These are phyloP conservation scores for Synaphobranchus kaupii DNA, from an alignment of 2,797 vertebrate genomes.

Conservation along the genomic window DNA sequence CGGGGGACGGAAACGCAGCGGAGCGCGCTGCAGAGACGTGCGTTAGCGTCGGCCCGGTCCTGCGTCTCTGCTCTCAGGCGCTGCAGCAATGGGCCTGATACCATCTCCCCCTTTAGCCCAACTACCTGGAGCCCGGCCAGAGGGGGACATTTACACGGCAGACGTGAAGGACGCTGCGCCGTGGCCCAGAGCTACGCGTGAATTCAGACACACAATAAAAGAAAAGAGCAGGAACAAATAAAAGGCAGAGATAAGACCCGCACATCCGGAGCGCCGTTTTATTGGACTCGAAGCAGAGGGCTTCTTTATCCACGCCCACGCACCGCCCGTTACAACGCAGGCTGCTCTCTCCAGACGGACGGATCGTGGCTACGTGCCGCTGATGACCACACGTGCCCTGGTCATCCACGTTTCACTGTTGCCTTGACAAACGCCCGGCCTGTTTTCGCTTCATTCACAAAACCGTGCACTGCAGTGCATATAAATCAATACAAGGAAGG, in stretches of 20 bases:
- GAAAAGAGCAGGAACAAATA: neutral
- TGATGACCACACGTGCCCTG: neutral
- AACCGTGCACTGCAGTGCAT: neutral
- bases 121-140: neutral
- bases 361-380: neutral
- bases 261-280: neutral
- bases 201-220: neutral
- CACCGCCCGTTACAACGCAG: neutral
- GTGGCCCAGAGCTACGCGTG: neutral
- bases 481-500: neutral
- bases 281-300: neutral
- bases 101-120: neutral
- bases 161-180: neutral
- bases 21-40: neutral
- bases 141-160: neutral
- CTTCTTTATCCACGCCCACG: neutral
- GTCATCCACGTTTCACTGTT: neutral
- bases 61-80: neutral
- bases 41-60: neutral
- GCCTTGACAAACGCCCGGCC: neutral
- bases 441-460: neutral
- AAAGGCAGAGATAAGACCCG: neutral
- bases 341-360: neutral
- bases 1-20: neutral
- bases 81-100: neutral